Conservation (phyloP, 2,888 invertebrate genomes). For the Andrena hattorfiana region DNA sequence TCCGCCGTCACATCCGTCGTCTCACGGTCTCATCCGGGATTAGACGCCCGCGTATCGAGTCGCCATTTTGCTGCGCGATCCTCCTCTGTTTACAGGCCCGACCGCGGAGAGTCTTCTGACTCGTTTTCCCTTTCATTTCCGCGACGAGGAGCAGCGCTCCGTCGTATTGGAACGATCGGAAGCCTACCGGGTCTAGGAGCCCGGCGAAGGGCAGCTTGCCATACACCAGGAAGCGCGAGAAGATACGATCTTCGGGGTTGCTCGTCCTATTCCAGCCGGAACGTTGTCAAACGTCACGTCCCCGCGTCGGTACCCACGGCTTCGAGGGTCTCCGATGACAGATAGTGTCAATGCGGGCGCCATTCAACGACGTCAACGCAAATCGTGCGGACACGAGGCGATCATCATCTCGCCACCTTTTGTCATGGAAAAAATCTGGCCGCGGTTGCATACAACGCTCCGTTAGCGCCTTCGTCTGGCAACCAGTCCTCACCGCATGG, state of each 20-base stretch:
- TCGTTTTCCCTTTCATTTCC: neutral
- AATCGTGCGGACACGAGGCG: constrained; percentile 60
- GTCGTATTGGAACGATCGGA: constrained; percentile 15
- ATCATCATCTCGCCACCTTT: constrained; percentile 44
- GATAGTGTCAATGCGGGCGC: constrained; percentile 77
- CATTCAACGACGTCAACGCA: constrained; percentile 60
- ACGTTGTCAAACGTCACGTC: constrained; percentile 47
- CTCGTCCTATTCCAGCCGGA: constrained; percentile 29
- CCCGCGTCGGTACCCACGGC: constrained; percentile 30
- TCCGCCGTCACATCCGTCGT: constrained; percentile 66
- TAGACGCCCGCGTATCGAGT: constrained; percentile 75
- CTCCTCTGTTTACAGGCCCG: constrained; percentile 63
- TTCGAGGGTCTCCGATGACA: constrained; percentile 63
- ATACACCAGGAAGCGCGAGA: constrained; percentile 17
- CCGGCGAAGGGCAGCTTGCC: neutral
- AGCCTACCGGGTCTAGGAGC: neutral
- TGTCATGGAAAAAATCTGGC: constrained; percentile 12
- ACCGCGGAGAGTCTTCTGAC: neutral
- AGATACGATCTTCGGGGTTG: constrained; percentile 59
- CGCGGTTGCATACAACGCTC: neutral
- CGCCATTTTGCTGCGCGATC: constrained; percentile 77
- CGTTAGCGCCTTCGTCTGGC: neutral
- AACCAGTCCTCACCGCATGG: neutral
- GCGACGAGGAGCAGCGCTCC: neutral
- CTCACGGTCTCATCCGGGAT: constrained; percentile 78